These are phyloP conservation scores for Drosophila orosa DNA, from an alignment of 1,140 invertebrate species.

Conservation along the genomic window DNA sequence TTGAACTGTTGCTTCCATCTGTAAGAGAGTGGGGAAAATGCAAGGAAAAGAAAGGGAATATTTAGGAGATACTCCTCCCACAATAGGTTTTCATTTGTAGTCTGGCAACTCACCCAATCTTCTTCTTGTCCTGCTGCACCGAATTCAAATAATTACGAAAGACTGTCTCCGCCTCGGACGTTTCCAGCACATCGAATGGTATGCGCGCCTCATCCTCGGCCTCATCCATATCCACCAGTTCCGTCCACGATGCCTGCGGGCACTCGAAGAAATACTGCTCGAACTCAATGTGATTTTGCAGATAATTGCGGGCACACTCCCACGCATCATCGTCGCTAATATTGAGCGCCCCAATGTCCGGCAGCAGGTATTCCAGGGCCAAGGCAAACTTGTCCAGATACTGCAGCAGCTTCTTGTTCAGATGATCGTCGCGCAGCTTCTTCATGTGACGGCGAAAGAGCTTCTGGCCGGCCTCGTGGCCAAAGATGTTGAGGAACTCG, in stretches of 20 bases:
- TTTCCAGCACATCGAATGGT: slow-evolving; percentile 95
- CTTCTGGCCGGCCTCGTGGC: slow-evolving; percentile 91
- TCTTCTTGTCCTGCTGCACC: slow-evolving; percentile 94
- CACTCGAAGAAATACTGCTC: slow-evolving; percentile 95
- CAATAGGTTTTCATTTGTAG: too few relatives aligned
- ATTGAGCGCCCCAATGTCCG: slow-evolving; percentile 90
- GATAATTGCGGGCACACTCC: slow-evolving; percentile 92
- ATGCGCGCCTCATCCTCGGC: slow-evolving; percentile 90
- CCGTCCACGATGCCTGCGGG: slow-evolving; percentile 91
- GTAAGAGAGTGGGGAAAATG: slow-evolving; percentile 2
- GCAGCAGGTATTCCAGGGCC: slow-evolving; percentile 92
- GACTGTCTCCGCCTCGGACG: slow-evolving; percentile 94
- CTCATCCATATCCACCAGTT: slow-evolving; percentile 86
- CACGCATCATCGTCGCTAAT: slow-evolving; percentile 89
- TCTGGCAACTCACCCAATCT: slow-evolving; percentile 95
- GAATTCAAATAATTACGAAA: slow-evolving; percentile 96
- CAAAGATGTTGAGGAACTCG: slow-evolving; percentile 95
- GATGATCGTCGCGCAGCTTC: slow-evolving; percentile 93
- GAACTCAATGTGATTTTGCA: slow-evolving; percentile 95
- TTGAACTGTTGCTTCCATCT: slow-evolving; percentile 97
- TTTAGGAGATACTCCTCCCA: background rate
- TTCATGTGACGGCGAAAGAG: slow-evolving; percentile 93
- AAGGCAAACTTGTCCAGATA: slow-evolving; percentile 93
- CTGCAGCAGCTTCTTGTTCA: slow-evolving; percentile 91
- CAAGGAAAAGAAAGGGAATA: background rate